phyloP scores from a whole-genome alignment of 2,113 vertebrate genomes.

The Paradoxurus hermaphroditus region DNA sequence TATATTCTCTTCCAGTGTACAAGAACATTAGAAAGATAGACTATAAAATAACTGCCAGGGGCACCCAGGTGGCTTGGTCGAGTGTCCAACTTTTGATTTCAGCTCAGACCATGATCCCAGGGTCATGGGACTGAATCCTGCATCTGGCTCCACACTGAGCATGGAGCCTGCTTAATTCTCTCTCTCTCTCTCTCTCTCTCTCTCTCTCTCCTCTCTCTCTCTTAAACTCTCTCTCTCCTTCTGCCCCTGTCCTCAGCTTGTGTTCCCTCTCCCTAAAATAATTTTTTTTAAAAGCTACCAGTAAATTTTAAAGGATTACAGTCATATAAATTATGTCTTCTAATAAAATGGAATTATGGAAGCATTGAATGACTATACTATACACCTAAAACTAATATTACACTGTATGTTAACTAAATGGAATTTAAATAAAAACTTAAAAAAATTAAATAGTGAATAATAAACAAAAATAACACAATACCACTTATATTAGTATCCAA shows the following conservation, averaged over 20 bases:
- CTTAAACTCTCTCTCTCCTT: too few relatives aligned
- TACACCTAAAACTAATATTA: neutral
- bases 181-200: too few relatives aligned
- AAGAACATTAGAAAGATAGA: neutral
- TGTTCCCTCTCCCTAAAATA: too few relatives aligned
- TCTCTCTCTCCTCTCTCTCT: accelerated
- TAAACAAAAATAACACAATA: neutral
- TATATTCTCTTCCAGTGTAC: neutral
- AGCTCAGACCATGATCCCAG: too few relatives aligned
- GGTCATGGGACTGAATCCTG: too few relatives aligned
- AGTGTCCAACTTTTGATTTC: too few relatives aligned
- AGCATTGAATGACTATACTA: neutral
- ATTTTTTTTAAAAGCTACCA: neutral
- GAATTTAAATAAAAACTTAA: neutral
- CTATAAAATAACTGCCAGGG: neutral
- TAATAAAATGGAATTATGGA: neutral
- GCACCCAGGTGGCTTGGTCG: too few relatives aligned
- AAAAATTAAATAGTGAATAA: neutral
- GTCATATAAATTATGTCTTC: neutral
- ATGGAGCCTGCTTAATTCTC: too few relatives aligned
- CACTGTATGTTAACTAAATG: neutral
- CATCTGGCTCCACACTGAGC: too few relatives aligned
- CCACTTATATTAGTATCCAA: neutral
- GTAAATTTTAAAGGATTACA: neutral
- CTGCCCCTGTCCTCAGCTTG: too few relatives aligned